Base-by-base conservation (phyloP, 2,888 invertebrate genomes). In the Aspidiotus rigidus region DNA sequence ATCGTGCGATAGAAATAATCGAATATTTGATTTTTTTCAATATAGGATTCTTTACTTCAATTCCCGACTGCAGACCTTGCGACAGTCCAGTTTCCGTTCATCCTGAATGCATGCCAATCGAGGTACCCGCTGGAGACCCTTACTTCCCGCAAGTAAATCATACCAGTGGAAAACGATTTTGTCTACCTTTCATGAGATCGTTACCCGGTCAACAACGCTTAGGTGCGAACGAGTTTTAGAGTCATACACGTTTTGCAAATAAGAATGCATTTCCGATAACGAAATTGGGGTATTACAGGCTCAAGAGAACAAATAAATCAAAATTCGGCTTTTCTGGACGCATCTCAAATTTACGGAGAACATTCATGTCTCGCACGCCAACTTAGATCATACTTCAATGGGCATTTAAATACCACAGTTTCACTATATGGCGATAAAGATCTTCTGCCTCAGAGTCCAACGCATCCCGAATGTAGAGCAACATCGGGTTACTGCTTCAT, bases 151-250 rank as follows among this genome's bases (percentile, higher is more conserved):
- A 90, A 72, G 84, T 88, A 44, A 93, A 94, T 76, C 84, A 87
- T 9, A 87, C 88, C 0, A 89, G 89, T 3, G 94, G 94, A 0
- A 86, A 87, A 69, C 81, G 90, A 13, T 82, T 93, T 73, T 96
- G 96, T 79, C 91, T 96, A 80, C 93, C 95, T 0, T 95, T 93
- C 78, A 94, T 94, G 86, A 85, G 95, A 76, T 94, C 93, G 62
- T 79, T 96, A 72, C 93, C 95, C 0, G 95, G 95, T 39, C 95
- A 94, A 71, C 72, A 72, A 64, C 64, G 69, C 41, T 64, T 72
- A 15, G 70, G 70, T 70, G 41, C 17, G 59, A n/a, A 53, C 3
- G 5, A 53, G 53, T 53, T 13, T 3, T 53, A 1, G 11, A 53
- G 13, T 13, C 53, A 5, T 13, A 13, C 1, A n/a, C 53, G 1